Percentiles rank a stretch among this genome's conserved stretches.
phyloP scores from a whole-genome alignment of 64 coral and sea anemone genomes.

The Orbicella faveolata region DNA sequence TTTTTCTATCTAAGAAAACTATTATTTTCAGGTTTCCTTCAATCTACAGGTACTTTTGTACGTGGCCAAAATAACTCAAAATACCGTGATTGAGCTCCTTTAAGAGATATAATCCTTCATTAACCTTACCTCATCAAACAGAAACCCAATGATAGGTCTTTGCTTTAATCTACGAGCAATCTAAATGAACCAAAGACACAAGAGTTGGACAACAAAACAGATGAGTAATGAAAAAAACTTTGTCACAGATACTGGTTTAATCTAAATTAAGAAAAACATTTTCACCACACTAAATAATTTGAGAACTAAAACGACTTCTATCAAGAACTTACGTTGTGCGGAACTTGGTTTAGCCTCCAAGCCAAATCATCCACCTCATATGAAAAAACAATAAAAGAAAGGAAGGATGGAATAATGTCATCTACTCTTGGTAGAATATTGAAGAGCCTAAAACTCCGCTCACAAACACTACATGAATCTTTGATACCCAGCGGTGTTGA shows the following conservation, averaged over 20 bases:
- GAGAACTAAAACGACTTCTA: too few species aligned
- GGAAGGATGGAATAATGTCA: not conserved
- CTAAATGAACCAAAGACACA: conserved; percentile 32
- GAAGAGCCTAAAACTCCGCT: too few species aligned
- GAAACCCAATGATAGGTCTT: conserved; percentile 67
- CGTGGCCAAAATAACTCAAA: too few species aligned
- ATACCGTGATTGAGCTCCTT: too few species aligned
- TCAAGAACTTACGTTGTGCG: conserved; percentile 41
- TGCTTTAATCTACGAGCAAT: conserved; percentile 67
- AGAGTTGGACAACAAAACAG: not conserved
- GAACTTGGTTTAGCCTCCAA: conserved; percentile 44
- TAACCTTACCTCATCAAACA: conserved; percentile 81
- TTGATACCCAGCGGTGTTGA: too few species aligned
- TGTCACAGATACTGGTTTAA: not conserved
- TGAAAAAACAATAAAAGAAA: too few species aligned
- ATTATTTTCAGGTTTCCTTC: too few species aligned
- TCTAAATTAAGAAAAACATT: not conserved
- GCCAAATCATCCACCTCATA: conserved; percentile 45
- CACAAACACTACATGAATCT: too few species aligned
- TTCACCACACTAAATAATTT: not conserved
- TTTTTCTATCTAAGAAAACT: too few species aligned
- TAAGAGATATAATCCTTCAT: too few species aligned
- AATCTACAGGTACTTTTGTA: too few species aligned
- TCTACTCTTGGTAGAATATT: not conserved
- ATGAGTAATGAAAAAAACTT: not conserved